Evolutionary conservation across 2,113 vertebrate species (phyloP).

Genomic region (Carassius gibelio): DNA sequence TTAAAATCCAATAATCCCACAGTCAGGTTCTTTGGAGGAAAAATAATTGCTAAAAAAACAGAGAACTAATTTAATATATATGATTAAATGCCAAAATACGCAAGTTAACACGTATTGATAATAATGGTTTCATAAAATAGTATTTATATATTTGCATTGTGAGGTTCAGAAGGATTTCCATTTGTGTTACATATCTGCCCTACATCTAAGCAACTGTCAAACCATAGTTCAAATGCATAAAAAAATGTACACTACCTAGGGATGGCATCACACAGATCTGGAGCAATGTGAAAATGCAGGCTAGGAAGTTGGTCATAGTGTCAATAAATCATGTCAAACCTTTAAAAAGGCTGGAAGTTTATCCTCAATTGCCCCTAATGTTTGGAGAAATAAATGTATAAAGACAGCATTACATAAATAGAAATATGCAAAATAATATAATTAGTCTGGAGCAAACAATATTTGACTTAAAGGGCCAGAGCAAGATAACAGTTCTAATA

Average conservation of each 20-base stretch:
- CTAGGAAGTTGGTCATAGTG: neutral
- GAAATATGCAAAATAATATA: neutral
- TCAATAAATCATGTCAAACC: conserved; percentile 12
- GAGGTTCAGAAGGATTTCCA: neutral
- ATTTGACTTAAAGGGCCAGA: neutral
- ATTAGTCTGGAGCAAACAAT: neutral
- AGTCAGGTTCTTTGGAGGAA: conserved; percentile 54
- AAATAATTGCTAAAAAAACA: conserved; percentile 48
- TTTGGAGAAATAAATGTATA: neutral
- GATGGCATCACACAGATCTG: conserved; percentile 4
- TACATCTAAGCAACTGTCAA: neutral
- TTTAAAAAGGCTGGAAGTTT: neutral
- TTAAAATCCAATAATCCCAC: conserved; percentile 59
- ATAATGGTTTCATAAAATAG: neutral
- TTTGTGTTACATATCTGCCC: neutral
- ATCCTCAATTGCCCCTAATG: neutral
- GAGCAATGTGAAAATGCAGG: conserved; percentile 33
- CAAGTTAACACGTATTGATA: neutral
- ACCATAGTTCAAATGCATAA: neutral
- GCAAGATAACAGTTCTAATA: neutral
- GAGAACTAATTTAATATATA: neutral
- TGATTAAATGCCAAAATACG: neutral
- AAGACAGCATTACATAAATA: neutral
- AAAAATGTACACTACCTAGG: conserved; percentile 37
- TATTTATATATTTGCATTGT: neutral